Evolutionary conservation across 2,797 vertebrate species (phyloP), one percentile per base, ranked within the genome.

Genomic region (Oreochromis grahami): DNA sequence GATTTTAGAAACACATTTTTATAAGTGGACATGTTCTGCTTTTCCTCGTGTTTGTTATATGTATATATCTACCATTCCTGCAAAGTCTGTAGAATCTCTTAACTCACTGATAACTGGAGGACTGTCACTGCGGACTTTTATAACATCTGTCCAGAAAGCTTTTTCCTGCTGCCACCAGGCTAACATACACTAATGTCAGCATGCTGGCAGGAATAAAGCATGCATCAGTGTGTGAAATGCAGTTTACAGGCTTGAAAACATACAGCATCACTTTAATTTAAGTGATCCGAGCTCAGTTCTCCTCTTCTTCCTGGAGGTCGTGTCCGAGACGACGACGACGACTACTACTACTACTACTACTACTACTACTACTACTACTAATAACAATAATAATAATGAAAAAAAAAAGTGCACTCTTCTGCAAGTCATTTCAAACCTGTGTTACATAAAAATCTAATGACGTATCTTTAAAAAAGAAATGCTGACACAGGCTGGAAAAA

Each of bases 401-500:
- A 65, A 38, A 24, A 13, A 5, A 60, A 41, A 26, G 26, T 21
- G 12, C n/a, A 41, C n/a, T 2, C 8, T 15, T 72, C 43, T 72
- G 65, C 41, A 72, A 45, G 41, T 45, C 21, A 70, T 70, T 70
- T 70, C 14, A 70, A 72, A 72, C 3, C 41, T 48, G 41, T 70
- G n/a, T 68, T 68, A 38, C 34, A 63, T 38, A 38, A 38, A 63
- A 63, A 12, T 63, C 58, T n/a, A 63, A 63, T 36, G 10, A 63
- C 2, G 11, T 63, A 63, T 12, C 32, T 36, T 63, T 36, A 1
- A 36, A 65, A 65, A 5, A 26, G 26, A 65, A 65, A 65, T 38
- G 3, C 5, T 65, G 5, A 7, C 3, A 41, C 36, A 41, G 2
- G 63, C 36, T 68, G n/a, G 38, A 14, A 43, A 68, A 24, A 68